Evolutionary conservation across 1,140 invertebrate species (phyloP), one percentile per base, ranked within the genome.

Genomic region (Drosophila saltans): DNA sequence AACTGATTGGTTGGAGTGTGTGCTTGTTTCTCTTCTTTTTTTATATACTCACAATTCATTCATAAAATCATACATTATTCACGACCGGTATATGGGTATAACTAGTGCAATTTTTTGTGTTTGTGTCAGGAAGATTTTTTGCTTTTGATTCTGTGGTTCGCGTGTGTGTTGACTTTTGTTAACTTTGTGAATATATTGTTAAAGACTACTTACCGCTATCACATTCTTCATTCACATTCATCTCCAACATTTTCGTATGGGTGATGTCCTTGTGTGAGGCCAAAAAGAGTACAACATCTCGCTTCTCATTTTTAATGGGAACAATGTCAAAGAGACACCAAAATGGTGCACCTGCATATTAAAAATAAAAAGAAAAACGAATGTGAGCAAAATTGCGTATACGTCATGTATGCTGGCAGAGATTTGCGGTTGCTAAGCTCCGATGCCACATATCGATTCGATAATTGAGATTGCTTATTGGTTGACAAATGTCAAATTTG

Each of bases 251-350:
- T 93, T 98, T 98, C 66, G 96, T 97, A 91, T 97, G 95, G 28
- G 97, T 98, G 92, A 99, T 98, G 93, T 99, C 98, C 93, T 99
- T 99, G 94, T 98, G 98, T 1, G 98, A 99, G 57, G 97, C 98
- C 81, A 99, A 94, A 91, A 98, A 99, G 64, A 99, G 94, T 0
- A 99, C 98, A 79, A 99, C 98, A 94, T 99, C 97, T 70, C 97
- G 94, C 93, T 99, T 99, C 92, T 99, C 98, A 94, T 99, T 99
- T 94, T 99, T 99, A 93, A 99, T 99, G 85, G 98, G 98, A 45
- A 99, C 98, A 92, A 99, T 98, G 93, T 99, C 98, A 93, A 99
- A 94, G 70, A 99, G 94, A 93, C 98, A 99, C 96, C 97, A 98
- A 93, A 99, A 99, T 39, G 97, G 96, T 72, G 95, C 95, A 74